Percentiles rank a stretch among this genome's conserved stretches.
phyloP scores from a whole-genome alignment of 2,113 vertebrate species.

The Menidia beryllina region DNA sequence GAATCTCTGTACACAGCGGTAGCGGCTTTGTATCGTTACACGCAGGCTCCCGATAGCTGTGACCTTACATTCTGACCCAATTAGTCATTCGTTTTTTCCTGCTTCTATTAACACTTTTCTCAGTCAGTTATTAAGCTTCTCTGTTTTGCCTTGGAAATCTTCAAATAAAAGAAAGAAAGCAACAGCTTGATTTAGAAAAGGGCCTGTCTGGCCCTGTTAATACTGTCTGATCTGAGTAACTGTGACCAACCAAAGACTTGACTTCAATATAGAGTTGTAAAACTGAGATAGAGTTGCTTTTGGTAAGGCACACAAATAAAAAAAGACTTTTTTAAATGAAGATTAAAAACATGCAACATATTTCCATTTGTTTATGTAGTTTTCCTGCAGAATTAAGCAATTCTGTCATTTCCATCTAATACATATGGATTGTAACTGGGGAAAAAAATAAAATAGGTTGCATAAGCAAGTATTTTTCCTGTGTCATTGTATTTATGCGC shows the following conservation, averaged over 20 bases:
- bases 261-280: not conserved
- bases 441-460: too few species aligned
- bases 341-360: too few species aligned
- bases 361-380: too few species aligned
- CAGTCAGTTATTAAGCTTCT: conserved; percentile 13
- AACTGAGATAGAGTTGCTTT: too few species aligned
- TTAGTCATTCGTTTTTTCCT: conserved; percentile 36
- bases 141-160: conserved; percentile 12
- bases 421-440: too few species aligned
- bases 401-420: too few species aligned
- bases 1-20: conserved; percentile 15
- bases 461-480: too few species aligned
- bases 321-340: too few species aligned
- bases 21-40: conserved; percentile 35
- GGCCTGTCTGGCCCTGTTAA: not conserved
- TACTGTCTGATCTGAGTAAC: not conserved
- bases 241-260: not conserved
- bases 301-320: too few species aligned
- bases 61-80: conserved; percentile 33
- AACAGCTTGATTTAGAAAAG: conserved; percentile 23
- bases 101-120: conserved; percentile 52
- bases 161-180: conserved; percentile 12
- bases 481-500: too few species aligned
- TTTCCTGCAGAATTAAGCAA: too few species aligned
- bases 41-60: not conserved